These are phyloP conservation scores for Bembecia ichneumoniformis DNA, from an alignment of 2,888 invertebrate species.

Conservation along the genomic window DNA sequence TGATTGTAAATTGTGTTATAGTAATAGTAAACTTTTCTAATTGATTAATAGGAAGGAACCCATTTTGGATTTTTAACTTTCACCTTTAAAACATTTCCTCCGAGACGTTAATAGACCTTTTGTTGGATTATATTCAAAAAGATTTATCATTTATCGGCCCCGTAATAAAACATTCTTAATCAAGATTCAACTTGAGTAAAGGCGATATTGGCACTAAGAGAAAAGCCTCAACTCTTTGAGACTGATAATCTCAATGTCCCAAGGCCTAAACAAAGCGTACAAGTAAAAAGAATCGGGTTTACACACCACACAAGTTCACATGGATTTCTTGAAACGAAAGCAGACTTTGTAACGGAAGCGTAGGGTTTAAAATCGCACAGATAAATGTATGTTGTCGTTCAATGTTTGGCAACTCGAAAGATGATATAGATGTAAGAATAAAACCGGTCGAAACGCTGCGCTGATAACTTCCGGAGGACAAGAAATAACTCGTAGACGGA, in stretches of 20 bases:
- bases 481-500: slow-evolving; percentile 49
- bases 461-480: slow-evolving; percentile 56
- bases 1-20: no score
- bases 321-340: slow-evolving; percentile 10
- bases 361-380: not conserved
- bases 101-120: no score
- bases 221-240: not conserved
- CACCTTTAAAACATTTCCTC: no score
- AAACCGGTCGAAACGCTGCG: slow-evolving; percentile 56
- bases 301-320: slow-evolving; percentile 2
- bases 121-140: no score
- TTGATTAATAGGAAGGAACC: no score
- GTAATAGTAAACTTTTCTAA: no score
- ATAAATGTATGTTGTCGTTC: not conserved
- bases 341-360: slow-evolving; percentile 19
- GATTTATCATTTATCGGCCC: not conserved
- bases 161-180: not conserved
- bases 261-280: slow-evolving; percentile 21
- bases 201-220: not conserved
- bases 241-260: slow-evolving; percentile 19
- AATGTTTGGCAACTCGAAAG: not conserved
- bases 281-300: slow-evolving; percentile 7
- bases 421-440: slow-evolving; percentile 4
- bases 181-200: not conserved
- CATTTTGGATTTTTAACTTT: no score